These are phyloP conservation scores for Lutraria lutraria DNA, from an alignment of 2,888 invertebrate species.

Conservation along the genomic window DNA sequence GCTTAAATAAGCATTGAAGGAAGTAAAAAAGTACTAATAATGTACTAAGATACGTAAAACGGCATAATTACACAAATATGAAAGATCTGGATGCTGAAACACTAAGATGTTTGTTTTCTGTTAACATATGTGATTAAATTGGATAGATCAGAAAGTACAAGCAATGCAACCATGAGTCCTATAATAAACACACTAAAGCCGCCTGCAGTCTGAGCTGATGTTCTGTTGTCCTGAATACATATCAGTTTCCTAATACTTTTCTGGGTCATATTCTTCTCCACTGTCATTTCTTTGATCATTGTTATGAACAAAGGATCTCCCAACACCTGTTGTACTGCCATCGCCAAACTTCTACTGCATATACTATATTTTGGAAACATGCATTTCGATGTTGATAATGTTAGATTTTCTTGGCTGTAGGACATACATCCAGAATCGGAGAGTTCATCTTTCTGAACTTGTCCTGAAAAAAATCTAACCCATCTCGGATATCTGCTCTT, in stretches of 20 bases:
- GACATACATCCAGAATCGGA: constrained; percentile 16
- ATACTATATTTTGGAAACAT: constrained; percentile 13
- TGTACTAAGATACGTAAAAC: not conserved
- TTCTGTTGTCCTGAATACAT: constrained; percentile 18
- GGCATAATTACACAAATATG: not conserved
- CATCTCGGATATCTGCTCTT: too few relatives aligned
- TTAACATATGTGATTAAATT: not conserved
- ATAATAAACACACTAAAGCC: constrained; percentile 20
- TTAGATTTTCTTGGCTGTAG: not conserved
- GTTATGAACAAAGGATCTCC: constrained; percentile 15
- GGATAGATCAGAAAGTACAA: not conserved
- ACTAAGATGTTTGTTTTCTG: not conserved
- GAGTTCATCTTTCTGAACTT: not conserved
- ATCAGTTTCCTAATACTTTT: constrained; percentile 24
- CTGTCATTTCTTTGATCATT: constrained; percentile 40
- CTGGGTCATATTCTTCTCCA: constrained; percentile 17
- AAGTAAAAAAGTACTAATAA: too few relatives aligned
- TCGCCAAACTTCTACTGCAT: not conserved
- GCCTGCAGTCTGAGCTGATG: constrained; percentile 25
- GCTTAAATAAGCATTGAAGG: too few relatives aligned
- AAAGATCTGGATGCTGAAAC: not conserved
- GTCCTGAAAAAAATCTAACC: not conserved
- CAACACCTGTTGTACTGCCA: not conserved
- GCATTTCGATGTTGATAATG: not conserved
- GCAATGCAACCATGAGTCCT: not conserved